These are phyloP conservation scores for Drosophila subobscura DNA, from an alignment of 1,140 invertebrate genomes.

Conservation along the genomic window DNA sequence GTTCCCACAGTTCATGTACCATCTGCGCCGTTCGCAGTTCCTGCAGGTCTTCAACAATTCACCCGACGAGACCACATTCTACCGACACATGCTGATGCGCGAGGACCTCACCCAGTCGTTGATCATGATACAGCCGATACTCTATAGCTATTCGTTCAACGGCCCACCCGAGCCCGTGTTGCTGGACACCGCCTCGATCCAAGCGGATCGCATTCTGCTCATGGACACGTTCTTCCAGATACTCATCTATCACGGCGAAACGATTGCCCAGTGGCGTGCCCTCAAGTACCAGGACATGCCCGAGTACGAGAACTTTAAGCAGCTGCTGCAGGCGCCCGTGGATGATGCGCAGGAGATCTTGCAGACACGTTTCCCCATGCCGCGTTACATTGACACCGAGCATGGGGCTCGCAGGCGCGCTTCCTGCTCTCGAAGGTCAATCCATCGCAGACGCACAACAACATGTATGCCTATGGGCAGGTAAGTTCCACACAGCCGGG, in stretches of 20 bases:
- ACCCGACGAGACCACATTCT: constrained; percentile 99
- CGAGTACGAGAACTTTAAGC: constrained; percentile 98
- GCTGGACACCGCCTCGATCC: constrained; percentile 98
- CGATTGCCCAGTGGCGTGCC: constrained; percentile 98
- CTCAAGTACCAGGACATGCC: constrained; percentile 97
- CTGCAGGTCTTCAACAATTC: constrained; percentile 99
- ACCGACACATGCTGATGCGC: constrained; percentile 98
- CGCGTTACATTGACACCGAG: constrained; percentile 99
- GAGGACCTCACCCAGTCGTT: constrained; percentile 98
- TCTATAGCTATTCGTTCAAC: constrained; percentile 99
- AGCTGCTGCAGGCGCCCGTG: constrained; percentile 97
- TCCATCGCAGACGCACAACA: constrained; percentile 99
- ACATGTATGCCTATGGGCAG: constrained; percentile 95
- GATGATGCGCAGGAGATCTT: constrained; percentile 99
- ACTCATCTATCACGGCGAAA: constrained; percentile 99
- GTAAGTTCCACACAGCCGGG: constrained; percentile 85
- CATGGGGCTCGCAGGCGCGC: constrained; percentile 99
- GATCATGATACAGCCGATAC: constrained; percentile 99
- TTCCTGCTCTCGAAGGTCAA: constrained; percentile 99
- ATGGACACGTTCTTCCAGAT: constrained; percentile 99
- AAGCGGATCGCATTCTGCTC: constrained; percentile 97
- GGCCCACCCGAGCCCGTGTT: constrained; percentile 99
- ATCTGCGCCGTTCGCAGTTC: constrained; percentile 98
- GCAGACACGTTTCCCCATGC: constrained; percentile 97
- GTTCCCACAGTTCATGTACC: constrained; percentile 99